Evolutionary conservation across 2,888 invertebrate species (phyloP).

Genomic region (Meganola albula): DNA sequence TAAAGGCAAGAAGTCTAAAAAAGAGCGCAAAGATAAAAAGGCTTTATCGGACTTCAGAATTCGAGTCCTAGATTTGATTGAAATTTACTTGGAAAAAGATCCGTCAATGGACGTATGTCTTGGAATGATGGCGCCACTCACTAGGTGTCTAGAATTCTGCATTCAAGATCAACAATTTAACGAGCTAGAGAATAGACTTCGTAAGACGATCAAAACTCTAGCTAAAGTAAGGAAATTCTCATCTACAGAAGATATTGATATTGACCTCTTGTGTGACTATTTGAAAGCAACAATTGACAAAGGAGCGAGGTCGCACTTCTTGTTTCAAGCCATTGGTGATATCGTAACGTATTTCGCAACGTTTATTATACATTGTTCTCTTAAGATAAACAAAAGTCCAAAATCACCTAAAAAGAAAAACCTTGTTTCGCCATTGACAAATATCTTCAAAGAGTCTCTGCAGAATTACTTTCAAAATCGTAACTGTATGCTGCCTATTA

Average conservation of each 20-base stretch:
- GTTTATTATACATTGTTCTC: constrained; percentile 80
- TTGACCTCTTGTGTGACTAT: constrained; percentile 73
- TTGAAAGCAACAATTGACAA: constrained; percentile 79
- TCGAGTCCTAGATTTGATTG: constrained; percentile 85
- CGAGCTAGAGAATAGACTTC: constrained; percentile 80
- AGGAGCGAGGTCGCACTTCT: constrained; percentile 79
- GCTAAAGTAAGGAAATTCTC: constrained; percentile 79
- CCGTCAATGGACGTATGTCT: constrained; percentile 82
- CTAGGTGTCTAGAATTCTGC: constrained; percentile 82
- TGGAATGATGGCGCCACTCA: constrained; percentile 83
- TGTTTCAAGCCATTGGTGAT: constrained; percentile 82
- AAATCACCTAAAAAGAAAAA: constrained; percentile 53
- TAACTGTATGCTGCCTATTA: constrained; percentile 80
- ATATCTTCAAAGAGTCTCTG: constrained; percentile 74
- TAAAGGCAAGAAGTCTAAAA: constrained; percentile 71
- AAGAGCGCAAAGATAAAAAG: constrained; percentile 80
- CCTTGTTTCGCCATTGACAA: constrained; percentile 48
- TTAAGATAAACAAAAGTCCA: constrained; percentile 55
- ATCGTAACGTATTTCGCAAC: constrained; percentile 80
- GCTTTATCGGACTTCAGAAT: constrained; percentile 84
- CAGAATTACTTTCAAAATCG: constrained; percentile 80
- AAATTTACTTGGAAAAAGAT: constrained; percentile 83
- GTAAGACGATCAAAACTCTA: constrained; percentile 79
- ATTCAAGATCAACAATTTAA: constrained; percentile 82
- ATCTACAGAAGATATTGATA: constrained; percentile 73